These are phyloP conservation scores for Notechis scutatus DNA, from an alignment of 2,113 vertebrate species.

Conservation along the genomic window DNA sequence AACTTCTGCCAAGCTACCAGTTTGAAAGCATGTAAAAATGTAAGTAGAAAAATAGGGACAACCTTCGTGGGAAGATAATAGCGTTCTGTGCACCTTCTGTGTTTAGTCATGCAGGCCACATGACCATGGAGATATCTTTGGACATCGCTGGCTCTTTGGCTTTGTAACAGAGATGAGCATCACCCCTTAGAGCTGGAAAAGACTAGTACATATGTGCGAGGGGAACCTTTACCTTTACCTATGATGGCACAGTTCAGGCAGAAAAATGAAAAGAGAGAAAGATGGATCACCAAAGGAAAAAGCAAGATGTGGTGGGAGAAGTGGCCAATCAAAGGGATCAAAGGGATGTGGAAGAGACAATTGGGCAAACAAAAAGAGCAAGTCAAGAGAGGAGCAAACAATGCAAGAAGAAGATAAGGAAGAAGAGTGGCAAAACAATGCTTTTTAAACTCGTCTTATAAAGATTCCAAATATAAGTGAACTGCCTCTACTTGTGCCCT, in stretches of 20 bases:
- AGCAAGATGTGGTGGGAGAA: background rate
- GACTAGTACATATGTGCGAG: too few relatives aligned
- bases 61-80: too few relatives aligned
- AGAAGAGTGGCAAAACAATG: background rate
- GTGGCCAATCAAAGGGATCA: background rate
- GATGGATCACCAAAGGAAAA: background rate
- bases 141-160: too few relatives aligned
- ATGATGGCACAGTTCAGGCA: background rate
- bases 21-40: too few relatives aligned
- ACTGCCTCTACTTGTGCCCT: background rate
- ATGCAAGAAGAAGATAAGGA: background rate
- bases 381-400: background rate
- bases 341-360: background rate
- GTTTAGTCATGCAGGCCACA: too few relatives aligned
- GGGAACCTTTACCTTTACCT: too few relatives aligned
- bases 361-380: background rate
- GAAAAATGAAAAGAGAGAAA: background rate
- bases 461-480: background rate
- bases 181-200: too few relatives aligned
- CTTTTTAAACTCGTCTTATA: background rate
- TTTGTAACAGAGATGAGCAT: too few relatives aligned
- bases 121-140: too few relatives aligned
- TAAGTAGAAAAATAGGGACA: too few relatives aligned
- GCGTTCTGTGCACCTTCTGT: too few relatives aligned
- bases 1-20: too few relatives aligned